Conservation (phyloP, 2,797 vertebrate species). For the Sebastes kiyomatsui region DNA sequence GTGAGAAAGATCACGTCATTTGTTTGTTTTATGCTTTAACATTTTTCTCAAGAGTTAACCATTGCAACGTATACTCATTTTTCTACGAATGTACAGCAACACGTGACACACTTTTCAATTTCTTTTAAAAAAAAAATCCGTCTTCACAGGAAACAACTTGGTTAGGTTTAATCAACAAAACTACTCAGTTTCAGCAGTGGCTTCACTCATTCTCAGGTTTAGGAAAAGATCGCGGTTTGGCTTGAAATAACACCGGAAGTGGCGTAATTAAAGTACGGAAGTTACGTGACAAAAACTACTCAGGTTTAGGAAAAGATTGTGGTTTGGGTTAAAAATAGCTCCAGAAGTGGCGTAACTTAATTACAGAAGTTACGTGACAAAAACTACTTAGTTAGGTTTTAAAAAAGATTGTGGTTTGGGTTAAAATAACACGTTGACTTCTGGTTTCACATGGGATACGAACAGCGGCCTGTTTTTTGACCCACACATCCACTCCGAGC, state of each 20-base stretch:
- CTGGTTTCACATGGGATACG: neutral
- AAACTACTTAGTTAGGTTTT: too few species aligned
- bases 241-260: too few species aligned
- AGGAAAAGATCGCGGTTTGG: neutral
- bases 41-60: neutral
- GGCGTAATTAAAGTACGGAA: too few species aligned
- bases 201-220: neutral
- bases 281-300: too few species aligned
- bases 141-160: neutral
- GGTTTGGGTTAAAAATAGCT: too few species aligned
- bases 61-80: too few species aligned
- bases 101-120: neutral
- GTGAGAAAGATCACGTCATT: neutral
- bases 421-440: neutral
- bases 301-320: too few species aligned
- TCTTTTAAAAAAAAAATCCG: neutral
- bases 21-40: neutral
- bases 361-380: neutral
- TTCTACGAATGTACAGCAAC: neutral
- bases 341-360: too few species aligned
- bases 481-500: rapidly evolving
- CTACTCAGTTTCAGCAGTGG: too few species aligned
- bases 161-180: neutral
- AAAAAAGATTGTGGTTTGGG: too few species aligned
- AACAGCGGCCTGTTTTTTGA: neutral